Evolutionary conservation across 2,888 invertebrate species (phyloP), one percentile per base, ranked within the genome.

Genomic region (Hololepta plana): DNA sequence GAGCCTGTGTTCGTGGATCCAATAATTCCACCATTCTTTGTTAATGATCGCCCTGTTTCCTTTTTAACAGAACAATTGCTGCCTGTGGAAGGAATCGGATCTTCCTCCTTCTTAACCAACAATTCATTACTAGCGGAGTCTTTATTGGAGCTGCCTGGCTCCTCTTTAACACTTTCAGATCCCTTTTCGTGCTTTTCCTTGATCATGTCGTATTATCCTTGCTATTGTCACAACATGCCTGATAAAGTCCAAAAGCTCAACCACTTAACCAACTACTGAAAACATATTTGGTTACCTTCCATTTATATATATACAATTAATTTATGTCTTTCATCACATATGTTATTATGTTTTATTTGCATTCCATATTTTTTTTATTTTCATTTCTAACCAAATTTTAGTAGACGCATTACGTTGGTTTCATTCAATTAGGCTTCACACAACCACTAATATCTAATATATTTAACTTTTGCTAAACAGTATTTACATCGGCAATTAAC

Each of bases 261-360:
- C 39, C 39, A 39, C 33, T 39, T 32, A 37, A 37, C 40, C 38
- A 38, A 39, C 37, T 39, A 40, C 38, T 40, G 35, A 32, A n/a
- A 33, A 33, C 29, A 31, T 35, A 35, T 33, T 39, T 43, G 41
- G 33, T 41, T 38, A 44, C 39, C 41, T 43, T 43, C 37, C 40
- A 41, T 41, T 43, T 42, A 41, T 42, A 43, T 38, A 41, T 43
- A 43, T 44, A 43, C 39, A 43, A 42, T 45, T 46, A 46, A 48
- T 44, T 49, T 47, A 45, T 49, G 44, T 47, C 49, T 51, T 49
- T 50, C 47, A 53, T 51, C 52, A 53, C 54, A 53, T 54, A 54
- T 53, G 53, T 51, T 53, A 51, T 46, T 52, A 51, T 53, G 53
- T 54, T 54, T 54, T 54, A 54, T 54, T 54, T 54, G 53, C 53